Evolutionary conservation across 2,797 vertebrate species (phyloP).

Genomic region (Echeneis naucrates): DNA sequence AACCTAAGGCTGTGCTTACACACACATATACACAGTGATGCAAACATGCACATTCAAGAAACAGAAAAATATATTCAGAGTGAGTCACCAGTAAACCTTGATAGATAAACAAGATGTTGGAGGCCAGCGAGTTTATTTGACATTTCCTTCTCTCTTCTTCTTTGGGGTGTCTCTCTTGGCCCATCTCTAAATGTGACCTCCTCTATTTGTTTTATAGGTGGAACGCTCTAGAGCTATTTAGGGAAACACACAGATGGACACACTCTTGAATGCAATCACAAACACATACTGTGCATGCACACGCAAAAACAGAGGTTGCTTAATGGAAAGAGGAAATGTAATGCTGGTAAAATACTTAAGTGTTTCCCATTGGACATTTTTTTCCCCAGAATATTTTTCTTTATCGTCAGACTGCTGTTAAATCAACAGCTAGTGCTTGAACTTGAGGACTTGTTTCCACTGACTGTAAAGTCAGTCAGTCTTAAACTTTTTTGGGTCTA

Average conservation of each 20-base stretch:
- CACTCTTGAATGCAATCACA: constrained; percentile 2
- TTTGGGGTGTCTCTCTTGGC: constrained; percentile 62
- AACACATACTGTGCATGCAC: not conserved
- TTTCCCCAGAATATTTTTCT: not conserved
- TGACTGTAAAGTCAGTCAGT: constrained; percentile 20
- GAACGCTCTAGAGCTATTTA: constrained; percentile 48
- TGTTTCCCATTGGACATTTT: not conserved
- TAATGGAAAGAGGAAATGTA: constrained; percentile 40
- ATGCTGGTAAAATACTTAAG: constrained; percentile 37
- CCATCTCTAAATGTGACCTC: constrained; percentile 64
- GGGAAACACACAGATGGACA: constrained; percentile 27
- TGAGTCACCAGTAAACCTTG: constrained; percentile 68
- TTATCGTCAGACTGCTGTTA: constrained; percentile 27
- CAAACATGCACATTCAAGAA: constrained; percentile 34
- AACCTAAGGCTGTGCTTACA: constrained; percentile 29
- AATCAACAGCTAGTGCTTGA: constrained; percentile 21
- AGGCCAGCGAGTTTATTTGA: constrained; percentile 80
- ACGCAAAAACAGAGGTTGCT: constrained; percentile 26
- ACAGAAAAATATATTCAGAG: constrained; percentile 34
- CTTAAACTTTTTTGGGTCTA: constrained; percentile 26
- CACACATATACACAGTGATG: constrained; percentile 26
- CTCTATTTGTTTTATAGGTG: constrained; percentile 75
- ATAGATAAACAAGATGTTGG: constrained; percentile 77
- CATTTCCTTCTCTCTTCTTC: constrained; percentile 48
- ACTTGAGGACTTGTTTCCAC: constrained; percentile 9